A percentile compares a stretch with the other conserved stretches of the same genome.
phyloP scores from a whole-genome alignment of 2,888 invertebrate species.

The Zele albiditarsus region DNA sequence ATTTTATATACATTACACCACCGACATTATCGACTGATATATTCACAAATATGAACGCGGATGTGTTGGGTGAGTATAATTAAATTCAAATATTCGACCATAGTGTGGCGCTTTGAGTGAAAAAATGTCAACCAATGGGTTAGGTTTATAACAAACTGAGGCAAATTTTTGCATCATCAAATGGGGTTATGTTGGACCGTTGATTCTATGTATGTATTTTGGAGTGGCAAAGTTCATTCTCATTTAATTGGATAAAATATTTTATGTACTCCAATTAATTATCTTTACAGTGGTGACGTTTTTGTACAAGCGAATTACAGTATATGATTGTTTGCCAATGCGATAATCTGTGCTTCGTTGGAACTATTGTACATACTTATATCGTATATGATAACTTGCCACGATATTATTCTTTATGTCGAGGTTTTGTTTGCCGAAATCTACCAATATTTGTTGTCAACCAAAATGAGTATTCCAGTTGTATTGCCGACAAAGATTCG shows the following conservation, averaged over 20 bases:
- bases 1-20: no score
- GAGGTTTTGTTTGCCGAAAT: conserved; percentile 13
- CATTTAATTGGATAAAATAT: neutral
- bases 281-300: neutral
- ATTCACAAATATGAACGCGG: neutral
- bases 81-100: neutral
- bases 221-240: neutral
- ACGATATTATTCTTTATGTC: conserved; percentile 4
- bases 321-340: neutral
- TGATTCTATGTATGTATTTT: conserved; percentile 3
- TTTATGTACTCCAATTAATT: conserved; percentile 7
- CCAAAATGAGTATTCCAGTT: conserved; percentile 15
- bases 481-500: conserved; percentile 25
- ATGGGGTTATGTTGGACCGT: neutral
- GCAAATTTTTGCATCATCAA: neutral
- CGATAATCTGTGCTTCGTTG: conserved; percentile 12
- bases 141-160: neutral
- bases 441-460: conserved; percentile 35
- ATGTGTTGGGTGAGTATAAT: neutral
- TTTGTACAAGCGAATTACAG: neutral
- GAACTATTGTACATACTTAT: conserved; percentile 1
- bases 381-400: neutral
- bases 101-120: neutral
- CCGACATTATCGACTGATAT: neutral
- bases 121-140: no score